A percentile compares a stretch with the other conserved stretches of the same genome.
Conservation (phyloP, 2,113 vertebrate species). For the Thryonomys swinderianus region DNA sequence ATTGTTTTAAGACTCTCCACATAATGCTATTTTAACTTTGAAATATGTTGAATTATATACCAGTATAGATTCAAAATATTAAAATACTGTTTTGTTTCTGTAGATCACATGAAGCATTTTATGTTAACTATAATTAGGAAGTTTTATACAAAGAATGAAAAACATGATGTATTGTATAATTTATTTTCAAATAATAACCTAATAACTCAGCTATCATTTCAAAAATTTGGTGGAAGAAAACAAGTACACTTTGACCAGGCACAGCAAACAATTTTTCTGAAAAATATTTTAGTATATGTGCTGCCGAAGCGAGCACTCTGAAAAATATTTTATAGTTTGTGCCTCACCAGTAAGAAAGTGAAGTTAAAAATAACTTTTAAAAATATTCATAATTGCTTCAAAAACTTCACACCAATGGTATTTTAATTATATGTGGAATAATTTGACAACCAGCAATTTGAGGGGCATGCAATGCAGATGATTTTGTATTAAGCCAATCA, state of each 20-base stretch:
- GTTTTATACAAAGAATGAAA: not conserved
- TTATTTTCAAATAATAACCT: not conserved
- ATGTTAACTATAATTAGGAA: not conserved
- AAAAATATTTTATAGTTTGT: constrained; percentile 12
- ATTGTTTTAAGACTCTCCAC: not conserved
- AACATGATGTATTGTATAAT: not conserved
- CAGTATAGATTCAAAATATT: not conserved
- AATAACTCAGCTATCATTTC: not conserved
- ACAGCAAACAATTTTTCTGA: not conserved
- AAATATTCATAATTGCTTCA: constrained; percentile 3
- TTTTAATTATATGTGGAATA: constrained; percentile 59
- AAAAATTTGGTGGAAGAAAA: not conserved
- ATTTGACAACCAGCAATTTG: constrained; percentile 55
- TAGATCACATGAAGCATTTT: not conserved
- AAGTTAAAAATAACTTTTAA: not conserved
- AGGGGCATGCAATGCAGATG: not conserved
- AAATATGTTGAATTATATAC: not conserved
- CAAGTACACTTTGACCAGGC: not conserved
- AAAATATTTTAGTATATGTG: constrained; percentile 38
- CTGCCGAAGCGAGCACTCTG: too few species aligned
- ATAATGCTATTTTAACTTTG: not conserved
- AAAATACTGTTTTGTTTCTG: not conserved
- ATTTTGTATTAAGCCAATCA: constrained; percentile 20
- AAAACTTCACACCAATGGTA: constrained; percentile 25
- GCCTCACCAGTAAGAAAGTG: constrained; percentile 34